Conservation (phyloP, 2,113 vertebrate species). For the Stercorarius parasiticus region DNA sequence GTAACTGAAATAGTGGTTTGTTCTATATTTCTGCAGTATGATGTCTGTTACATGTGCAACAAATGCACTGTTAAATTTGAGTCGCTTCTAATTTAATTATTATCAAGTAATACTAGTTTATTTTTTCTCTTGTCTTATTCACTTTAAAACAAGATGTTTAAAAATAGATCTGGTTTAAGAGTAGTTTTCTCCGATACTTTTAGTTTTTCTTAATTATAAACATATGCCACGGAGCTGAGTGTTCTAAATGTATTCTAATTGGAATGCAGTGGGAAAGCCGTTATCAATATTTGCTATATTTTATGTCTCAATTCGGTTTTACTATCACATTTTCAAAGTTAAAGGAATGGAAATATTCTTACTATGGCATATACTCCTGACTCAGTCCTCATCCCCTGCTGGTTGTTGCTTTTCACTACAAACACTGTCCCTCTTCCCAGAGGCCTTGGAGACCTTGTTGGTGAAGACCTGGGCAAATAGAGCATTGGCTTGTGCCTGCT, state of each 20-base stretch:
- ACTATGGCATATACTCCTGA: background rate
- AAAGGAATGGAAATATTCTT: background rate
- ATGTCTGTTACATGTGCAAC: background rate
- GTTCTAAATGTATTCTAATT: background rate
- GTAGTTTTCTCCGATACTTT: background rate
- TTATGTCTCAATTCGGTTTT: background rate
- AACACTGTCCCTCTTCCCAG: background rate
- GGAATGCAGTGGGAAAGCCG: background rate
- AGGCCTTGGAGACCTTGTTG: background rate
- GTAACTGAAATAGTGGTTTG: background rate
- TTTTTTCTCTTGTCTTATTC: background rate
- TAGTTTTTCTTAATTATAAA: background rate
- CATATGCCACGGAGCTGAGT: background rate
- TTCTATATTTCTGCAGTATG: background rate
- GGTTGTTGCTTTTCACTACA: background rate
- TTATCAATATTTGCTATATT: background rate
- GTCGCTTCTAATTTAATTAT: background rate
- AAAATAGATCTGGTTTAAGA: background rate
- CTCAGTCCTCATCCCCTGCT: rapidly evolving
- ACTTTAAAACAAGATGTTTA: background rate
- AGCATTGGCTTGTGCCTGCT: background rate
- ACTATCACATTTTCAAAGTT: background rate
- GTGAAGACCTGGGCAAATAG: background rate
- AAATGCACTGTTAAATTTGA: background rate
- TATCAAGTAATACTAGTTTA: background rate